These are phyloP conservation scores for Agrotis ipsilon DNA, from an alignment of 2,888 invertebrate genomes.

Conservation along the genomic window DNA sequence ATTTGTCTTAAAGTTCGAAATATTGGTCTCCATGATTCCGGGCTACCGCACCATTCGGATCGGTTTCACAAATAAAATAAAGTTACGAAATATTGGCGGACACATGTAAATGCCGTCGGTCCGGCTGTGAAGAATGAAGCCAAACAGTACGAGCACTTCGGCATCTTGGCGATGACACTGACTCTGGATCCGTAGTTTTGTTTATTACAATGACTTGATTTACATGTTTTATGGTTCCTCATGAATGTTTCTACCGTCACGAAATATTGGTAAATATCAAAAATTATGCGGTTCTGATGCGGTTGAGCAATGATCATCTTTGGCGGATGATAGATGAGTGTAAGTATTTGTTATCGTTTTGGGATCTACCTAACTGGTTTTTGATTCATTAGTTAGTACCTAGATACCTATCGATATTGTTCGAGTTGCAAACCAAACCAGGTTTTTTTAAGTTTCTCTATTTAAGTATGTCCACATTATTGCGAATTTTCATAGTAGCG, in stretches of 20 bases:
- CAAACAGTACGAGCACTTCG: slow-evolving; percentile 76
- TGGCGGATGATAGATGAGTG: slow-evolving; percentile 2
- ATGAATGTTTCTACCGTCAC: slow-evolving; percentile 46
- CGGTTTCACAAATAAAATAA: slow-evolving; percentile 37
- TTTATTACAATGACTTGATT: slow-evolving; percentile 77
- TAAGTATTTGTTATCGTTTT: slow-evolving; percentile 29
- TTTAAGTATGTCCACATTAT: neutral
- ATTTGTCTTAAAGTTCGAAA: slow-evolving; percentile 64
- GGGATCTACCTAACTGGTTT: slow-evolving; percentile 43
- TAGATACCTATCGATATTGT: neutral
- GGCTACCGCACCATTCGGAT: slow-evolving; percentile 49
- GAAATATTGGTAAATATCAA: slow-evolving; percentile 34
- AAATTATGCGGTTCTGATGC: slow-evolving; percentile 10
- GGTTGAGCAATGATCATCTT: slow-evolving; percentile 16
- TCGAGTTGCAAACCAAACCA: slow-evolving; percentile 5
- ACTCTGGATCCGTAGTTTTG: slow-evolving; percentile 75
- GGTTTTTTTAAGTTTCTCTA: slow-evolving; percentile 7
- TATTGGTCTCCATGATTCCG: slow-evolving; percentile 63
- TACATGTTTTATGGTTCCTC: slow-evolving; percentile 79
- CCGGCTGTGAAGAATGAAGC: slow-evolving; percentile 76
- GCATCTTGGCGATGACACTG: slow-evolving; percentile 75
- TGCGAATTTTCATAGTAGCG: neutral
- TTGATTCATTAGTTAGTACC: neutral
- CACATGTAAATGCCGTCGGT: slow-evolving; percentile 78
- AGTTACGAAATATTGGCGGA: slow-evolving; percentile 33